Evolutionary conservation across 2,797 vertebrate species (phyloP), one percentile per base, ranked within the genome.

Genomic region (Steatocranus sp.): DNA sequence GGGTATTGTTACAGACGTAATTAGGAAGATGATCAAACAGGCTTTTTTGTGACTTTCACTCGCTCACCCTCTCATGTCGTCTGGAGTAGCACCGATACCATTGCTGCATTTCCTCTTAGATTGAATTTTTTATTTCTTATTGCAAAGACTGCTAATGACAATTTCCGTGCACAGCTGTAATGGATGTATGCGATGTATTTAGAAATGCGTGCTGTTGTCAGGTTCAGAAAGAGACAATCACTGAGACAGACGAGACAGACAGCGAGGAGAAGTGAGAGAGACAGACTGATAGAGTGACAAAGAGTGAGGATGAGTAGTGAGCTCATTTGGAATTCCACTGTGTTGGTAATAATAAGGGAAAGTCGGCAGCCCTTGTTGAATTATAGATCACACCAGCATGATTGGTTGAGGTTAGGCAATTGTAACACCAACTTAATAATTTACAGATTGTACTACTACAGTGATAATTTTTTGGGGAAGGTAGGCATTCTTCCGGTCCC

Each of bases 341-440:
- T 89, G 91, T 94, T 93, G 91, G 92, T 94, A 90, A 93, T 94
- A 93, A 94, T 96, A 95, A 92, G 89, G 93, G 91, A 93, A 95
- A 93, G 90, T 93, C 93, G 11, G 91, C 93, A 95, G 91, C 88
- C 91, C 79, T 88, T 92, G 90, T 92, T 95, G 94, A 96, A 96
- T 96, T 95, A 96, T 96, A 95, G 93, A 96, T 96, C 94, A 94
- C 83, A 89, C 82, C 80, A 32, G 81, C 75, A 83, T 94, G 95
- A 95, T 96, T 95, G 95, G 94, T 95, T 95, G 93, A 95, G 93
- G 94, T 95, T 94, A 95, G 93, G 88, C 93, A 91, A 93, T 93
- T 95, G 93, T 91, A 95, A 94, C 91, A 90, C 79, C 81, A 84
- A 87, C 75, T 96, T 93, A 95, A 96, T 96, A 94, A 96, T 96